Conservation (phyloP, 2,888 invertebrate species). For the Cremastobaeus sp. region DNA sequence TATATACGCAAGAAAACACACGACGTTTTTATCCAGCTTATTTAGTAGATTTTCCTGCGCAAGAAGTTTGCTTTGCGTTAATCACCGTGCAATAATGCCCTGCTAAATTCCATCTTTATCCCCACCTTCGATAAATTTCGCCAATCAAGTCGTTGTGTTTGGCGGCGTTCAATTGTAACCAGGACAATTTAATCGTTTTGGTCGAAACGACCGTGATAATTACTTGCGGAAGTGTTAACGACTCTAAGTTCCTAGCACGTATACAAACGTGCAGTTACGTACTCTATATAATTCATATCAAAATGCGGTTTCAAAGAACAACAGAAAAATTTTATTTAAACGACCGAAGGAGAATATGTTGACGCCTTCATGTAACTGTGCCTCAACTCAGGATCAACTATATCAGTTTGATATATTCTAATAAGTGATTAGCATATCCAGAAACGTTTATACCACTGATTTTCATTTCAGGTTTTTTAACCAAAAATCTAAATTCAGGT, state of each 20-base stretch:
- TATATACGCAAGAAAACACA: neutral
- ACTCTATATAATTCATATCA: too few species aligned
- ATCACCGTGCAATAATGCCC: slow-evolving; percentile 3
- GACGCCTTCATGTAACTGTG: too few species aligned
- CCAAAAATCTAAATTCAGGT: too few species aligned
- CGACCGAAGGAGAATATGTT: too few species aligned
- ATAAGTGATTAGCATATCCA: too few species aligned
- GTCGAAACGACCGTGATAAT: slow-evolving; percentile 15
- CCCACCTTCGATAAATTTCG: slow-evolving; percentile 9
- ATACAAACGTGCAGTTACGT: neutral
- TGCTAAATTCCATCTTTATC: slow-evolving; percentile 17
- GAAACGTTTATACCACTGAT: too few species aligned
- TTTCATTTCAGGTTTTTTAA: too few species aligned
- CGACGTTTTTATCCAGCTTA: neutral
- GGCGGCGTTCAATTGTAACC: slow-evolving; percentile 12
- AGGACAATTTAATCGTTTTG: slow-evolving; percentile 20
- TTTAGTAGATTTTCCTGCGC: slow-evolving; percentile 1
- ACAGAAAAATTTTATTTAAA: too few species aligned
- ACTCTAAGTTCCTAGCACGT: slow-evolving; percentile 8
- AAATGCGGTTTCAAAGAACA: too few species aligned
- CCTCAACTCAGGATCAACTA: too few species aligned
- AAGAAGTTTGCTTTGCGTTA: slow-evolving; percentile 16
- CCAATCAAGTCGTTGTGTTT: slow-evolving; percentile 23
- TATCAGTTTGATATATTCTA: too few species aligned
- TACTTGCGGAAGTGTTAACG: slow-evolving; percentile 34